Evolutionary conservation across 2,797 vertebrate genomes (phyloP), one percentile per base, ranked within the genome.

Genomic region (Phalloptychus januarius): DNA sequence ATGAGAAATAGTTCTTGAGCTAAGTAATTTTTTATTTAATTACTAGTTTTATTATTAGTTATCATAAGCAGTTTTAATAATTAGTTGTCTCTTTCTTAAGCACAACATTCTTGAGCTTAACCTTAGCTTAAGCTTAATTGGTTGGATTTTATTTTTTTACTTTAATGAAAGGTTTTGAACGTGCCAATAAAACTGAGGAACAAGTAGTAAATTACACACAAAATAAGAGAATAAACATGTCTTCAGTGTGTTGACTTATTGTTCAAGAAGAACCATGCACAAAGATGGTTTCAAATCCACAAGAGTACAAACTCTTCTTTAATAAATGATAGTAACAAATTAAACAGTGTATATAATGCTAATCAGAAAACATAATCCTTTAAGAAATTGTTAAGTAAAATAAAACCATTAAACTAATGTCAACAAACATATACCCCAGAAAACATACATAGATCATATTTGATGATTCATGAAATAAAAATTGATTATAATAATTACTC

Each of bases 281-380:
- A n/a, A 84, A 63, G 82, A 84, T 56, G 1, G 7, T 33, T 28
- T 71, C 23, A 46, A 61, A 61, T 79, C 16, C 23, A 71, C 25
- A 25, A 76, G 42, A 86, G 80, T 23, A 58, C 72, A 76, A 6
- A 72, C 4, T 74, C 5, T 7, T 13, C 76, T 93, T 93, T 93
- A 95, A 92, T 95, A 81, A 75, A 61, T 84, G 76, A 88, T 74
- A 75, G 4, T 61, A 38, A 72, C 50, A 79, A 85, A 80, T 1
- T 33, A 25, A 87, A 87, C 75, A 92, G 88, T 79, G 81, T 5
- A 36, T 2, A 8, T 79, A 79, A 72, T 58, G 48, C 7, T 74
- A 50, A 74, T 54, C 13, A 82, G 58, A 56, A 80, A 78, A 61
- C 12, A 31, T 50, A 81, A 83, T 38, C 25, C 12, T 70, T 44